Base-by-base conservation (phyloP, 2,113 vertebrate genomes). In the Phainopepla nitens region DNA sequence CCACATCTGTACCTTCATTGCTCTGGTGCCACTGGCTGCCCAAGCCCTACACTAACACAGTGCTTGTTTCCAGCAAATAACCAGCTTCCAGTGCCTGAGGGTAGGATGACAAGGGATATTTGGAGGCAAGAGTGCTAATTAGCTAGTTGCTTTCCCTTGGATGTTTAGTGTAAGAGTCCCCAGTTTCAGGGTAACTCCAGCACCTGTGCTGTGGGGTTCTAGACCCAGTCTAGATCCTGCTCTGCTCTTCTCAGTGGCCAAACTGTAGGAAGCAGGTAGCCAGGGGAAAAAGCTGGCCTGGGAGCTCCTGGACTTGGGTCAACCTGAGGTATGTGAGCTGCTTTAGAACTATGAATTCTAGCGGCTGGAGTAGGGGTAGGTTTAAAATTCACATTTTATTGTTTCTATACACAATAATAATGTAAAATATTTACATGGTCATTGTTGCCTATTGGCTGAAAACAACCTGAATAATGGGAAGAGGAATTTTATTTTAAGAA, bases 1-100 rank as follows among this genome's bases (percentile, higher is more conserved):
- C 36, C 45, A 13, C 18, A 54, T 18, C 35, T 33, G 18, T 18
- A 21, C 8, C 1, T 33, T 39, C 0, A 3, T 45, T 39, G 21
- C 1, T 1, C 39, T 39, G 35, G 35, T 45, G 33, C 54, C 11
- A 6, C 28, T 0, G 0, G 17, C 27, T 5, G 4, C 54, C 25
- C 17, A 33, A 57, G 54, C 21, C 25, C 28, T 44, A 49, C 35
- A 44, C 16, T n/a, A 50, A 7, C 16, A 22, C 19, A n/a, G 15
- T 13, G 10, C 33, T 75, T 35, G 62, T 56, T 33, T 39, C 19
- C 61, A 65, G 24, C 33, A 56, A 56, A 68, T 14, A 64, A 51
- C 3, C 13, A 68, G 0, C 24, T 5, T 72, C 41, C 28, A 51
- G 39, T 15, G 29, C 50, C 50, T 69, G 41, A 56, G 13, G 19